phyloP scores from a whole-genome alignment of 2,797 vertebrate species.

The Saxicola maurus region DNA sequence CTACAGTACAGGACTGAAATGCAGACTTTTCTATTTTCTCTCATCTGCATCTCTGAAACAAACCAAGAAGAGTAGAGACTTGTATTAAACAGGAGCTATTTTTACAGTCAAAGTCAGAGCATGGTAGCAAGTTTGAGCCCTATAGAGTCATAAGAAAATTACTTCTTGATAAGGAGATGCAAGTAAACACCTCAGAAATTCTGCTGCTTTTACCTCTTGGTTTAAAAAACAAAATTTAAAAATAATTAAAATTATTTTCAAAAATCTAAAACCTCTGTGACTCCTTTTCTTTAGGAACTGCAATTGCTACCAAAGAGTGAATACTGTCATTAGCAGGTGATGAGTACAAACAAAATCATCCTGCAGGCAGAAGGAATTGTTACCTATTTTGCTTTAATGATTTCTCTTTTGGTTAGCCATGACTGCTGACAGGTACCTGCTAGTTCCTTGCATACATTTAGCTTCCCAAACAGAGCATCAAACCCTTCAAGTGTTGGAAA shows the following conservation, averaged over 20 bases:
- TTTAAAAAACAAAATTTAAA: neutral
- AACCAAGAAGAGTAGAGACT: neutral
- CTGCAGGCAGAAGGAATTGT: neutral
- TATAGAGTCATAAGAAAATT: constrained; percentile 20
- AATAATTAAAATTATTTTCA: neutral
- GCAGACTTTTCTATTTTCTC: constrained; percentile 12
- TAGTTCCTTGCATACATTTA: constrained; percentile 32
- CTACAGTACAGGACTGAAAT: constrained; percentile 28
- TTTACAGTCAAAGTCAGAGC: neutral
- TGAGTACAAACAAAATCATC: constrained; percentile 4
- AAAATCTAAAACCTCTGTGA: neutral
- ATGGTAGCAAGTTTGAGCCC: neutral
- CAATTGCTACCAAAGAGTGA: neutral
- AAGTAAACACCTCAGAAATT: constrained; percentile 2
- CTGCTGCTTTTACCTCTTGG: neutral
- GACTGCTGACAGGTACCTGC: constrained; percentile 38
- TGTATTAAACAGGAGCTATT: neutral
- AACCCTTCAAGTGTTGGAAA: constrained; percentile 37
- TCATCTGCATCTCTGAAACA: neutral
- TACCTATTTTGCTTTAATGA: constrained; percentile 41
- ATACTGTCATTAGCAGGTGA: neutral
- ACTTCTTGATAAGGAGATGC: neutral
- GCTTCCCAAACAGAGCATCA: constrained; percentile 53
- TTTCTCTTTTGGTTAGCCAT: constrained; percentile 4
- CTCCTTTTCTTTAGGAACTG: constrained; percentile 6